Evolutionary conservation across 2,888 invertebrate species (phyloP).

Genomic region (Prostheceraeus crozeri): DNA sequence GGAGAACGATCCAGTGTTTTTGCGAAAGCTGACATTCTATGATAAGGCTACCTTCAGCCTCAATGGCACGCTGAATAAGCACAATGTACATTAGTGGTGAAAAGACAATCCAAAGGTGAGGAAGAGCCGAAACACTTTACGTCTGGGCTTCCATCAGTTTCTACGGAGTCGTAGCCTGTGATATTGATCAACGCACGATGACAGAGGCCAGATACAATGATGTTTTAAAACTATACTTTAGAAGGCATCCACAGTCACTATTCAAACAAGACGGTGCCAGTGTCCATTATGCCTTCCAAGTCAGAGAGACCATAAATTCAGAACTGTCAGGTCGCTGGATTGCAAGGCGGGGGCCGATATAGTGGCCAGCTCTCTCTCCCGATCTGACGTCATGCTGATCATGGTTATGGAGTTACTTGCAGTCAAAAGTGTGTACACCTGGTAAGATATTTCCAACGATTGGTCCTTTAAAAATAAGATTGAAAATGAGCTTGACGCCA

Average conservation of each 20-base stretch:
- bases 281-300: constrained; percentile 11
- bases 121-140: constrained; percentile 4
- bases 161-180: constrained; percentile 10
- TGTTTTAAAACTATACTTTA: constrained; percentile 27
- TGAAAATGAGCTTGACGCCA: constrained; percentile 6
- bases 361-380: not conserved
- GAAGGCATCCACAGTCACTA: constrained; percentile 9
- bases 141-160: constrained; percentile 27
- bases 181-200: constrained; percentile 27
- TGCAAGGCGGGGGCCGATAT: constrained; percentile 19
- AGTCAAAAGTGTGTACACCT: constrained; percentile 22
- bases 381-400: constrained; percentile 7
- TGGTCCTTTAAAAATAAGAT: too few species aligned
- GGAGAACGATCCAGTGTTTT: constrained; percentile 22
- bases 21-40: constrained; percentile 26
- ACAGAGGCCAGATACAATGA: constrained; percentile 20
- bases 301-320: not conserved
- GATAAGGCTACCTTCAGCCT: constrained; percentile 6
- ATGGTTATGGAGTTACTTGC: constrained; percentile 12
- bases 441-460: too few species aligned
- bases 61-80: constrained; percentile 1
- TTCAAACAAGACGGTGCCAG: constrained; percentile 22
- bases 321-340: constrained; percentile 20
- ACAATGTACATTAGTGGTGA: constrained; percentile 6
- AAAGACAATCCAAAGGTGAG: constrained; percentile 3